Conservation (phyloP, 2,888 invertebrate genomes). For the Embidobia sp. region DNA sequence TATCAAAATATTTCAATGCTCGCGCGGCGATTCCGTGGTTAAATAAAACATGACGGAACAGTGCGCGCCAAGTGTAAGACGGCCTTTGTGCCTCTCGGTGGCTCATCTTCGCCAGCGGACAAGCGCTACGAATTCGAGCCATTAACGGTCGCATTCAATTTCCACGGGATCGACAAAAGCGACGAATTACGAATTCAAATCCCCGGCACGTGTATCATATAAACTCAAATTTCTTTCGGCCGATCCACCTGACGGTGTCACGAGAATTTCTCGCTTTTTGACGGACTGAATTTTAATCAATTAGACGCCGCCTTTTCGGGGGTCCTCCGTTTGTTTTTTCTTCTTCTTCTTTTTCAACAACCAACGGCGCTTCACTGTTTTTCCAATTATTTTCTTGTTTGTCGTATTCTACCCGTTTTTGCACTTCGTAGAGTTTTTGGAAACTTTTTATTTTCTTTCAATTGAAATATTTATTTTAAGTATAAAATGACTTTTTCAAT, state of each 20-base stretch:
- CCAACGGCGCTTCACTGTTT: no score
- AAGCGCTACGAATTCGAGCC: conserved; percentile 70
- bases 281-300: conserved; percentile 55
- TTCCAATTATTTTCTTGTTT: no score
- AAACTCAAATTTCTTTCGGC: conserved; percentile 69
- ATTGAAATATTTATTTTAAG: no score
- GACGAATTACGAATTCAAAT: conserved; percentile 77
- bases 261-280: conserved; percentile 47
- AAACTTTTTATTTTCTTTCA: no score
- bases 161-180: conserved; percentile 74
- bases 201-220: conserved; percentile 73
- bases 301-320: conserved; percentile 16
- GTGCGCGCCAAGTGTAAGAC: conserved; percentile 44
- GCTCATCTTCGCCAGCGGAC: conserved; percentile 69
- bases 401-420: no score
- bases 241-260: conserved; percentile 55
- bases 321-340: background rate
- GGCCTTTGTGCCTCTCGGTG: conserved; percentile 64
- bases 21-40: conserved; percentile 40
- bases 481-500: no score
- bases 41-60: conserved; percentile 55
- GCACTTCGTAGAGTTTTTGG: no score
- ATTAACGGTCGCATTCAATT: conserved; percentile 76
- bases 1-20: conserved; percentile 51
- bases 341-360: no score